Evolutionary conservation across 2,888 invertebrate species (phyloP).

Genomic region (Sinhomidia bicolor): DNA sequence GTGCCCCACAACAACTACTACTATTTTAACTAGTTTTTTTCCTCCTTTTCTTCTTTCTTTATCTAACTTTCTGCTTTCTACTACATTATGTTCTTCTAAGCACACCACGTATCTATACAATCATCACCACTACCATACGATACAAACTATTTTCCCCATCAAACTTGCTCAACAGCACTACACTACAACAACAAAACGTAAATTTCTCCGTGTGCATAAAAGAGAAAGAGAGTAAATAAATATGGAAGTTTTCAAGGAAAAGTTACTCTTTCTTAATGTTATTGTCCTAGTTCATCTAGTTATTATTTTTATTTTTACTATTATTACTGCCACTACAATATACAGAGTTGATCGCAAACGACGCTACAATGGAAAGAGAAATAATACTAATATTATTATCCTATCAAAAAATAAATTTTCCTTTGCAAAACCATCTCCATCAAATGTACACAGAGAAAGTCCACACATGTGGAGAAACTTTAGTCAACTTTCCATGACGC

Average conservation of each 20-base stretch:
- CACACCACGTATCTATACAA: background rate
- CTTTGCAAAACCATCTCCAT: too few relatives aligned
- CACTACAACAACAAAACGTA: conserved; percentile 29
- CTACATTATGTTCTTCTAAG: background rate
- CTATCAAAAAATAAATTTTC: too few relatives aligned
- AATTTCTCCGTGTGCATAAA: background rate
- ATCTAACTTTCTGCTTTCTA: background rate
- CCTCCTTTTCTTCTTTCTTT: background rate
- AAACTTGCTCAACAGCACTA: conserved; percentile 14
- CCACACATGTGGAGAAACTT: too few relatives aligned
- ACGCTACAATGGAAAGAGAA: too few relatives aligned
- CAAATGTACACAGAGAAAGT: too few relatives aligned
- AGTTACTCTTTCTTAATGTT: background rate
- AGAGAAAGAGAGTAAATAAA: conserved; percentile 30
- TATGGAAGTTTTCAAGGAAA: conserved; percentile 25
- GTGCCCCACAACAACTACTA: background rate
- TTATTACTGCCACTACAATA: too few relatives aligned
- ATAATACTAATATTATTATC: too few relatives aligned
- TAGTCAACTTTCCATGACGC: too few relatives aligned
- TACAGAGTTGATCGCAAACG: too few relatives aligned
- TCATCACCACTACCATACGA: conserved; percentile 1
- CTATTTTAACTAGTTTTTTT: conserved; percentile 33
- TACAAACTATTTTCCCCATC: conserved; percentile 42
- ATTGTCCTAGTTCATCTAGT: background rate
- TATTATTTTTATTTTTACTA: background rate